These are phyloP conservation scores for Diaperis boleti DNA, from an alignment of 2,888 invertebrate species.

Conservation along the genomic window DNA sequence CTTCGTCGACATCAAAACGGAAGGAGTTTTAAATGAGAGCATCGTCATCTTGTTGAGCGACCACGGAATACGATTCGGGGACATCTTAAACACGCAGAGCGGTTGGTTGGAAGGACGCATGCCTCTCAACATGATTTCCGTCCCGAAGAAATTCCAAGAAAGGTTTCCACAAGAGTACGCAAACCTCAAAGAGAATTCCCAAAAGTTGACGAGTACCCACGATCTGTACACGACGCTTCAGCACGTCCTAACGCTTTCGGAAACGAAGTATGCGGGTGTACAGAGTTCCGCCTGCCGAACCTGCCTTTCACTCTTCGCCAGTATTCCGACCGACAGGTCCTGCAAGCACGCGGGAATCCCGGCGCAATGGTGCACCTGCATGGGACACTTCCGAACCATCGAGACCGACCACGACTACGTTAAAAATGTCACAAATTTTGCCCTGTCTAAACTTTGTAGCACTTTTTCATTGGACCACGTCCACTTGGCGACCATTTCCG, in stretches of 20 bases:
- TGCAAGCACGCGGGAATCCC: constrained; percentile 76
- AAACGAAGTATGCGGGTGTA: constrained; percentile 56
- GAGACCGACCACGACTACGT: background rate
- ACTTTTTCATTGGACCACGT: background rate
- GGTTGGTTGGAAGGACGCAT: constrained; percentile 32
- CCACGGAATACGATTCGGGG: constrained; percentile 23
- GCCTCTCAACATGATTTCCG: constrained; percentile 65
- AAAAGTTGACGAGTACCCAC: constrained; percentile 79
- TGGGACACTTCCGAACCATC: constrained; percentile 1
- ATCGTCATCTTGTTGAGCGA: constrained; percentile 75
- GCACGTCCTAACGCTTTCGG: constrained; percentile 70
- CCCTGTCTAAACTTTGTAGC: background rate
- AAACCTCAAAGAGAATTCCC: constrained; percentile 73
- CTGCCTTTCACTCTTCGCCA: constrained; percentile 74
- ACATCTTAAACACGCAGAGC: background rate
- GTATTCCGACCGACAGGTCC: constrained; percentile 71
- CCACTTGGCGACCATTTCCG: background rate
- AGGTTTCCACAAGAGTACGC: constrained; percentile 70
- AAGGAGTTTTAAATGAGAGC: constrained; percentile 73
- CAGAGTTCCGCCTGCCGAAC: constrained; percentile 71
- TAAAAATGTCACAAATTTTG: background rate
- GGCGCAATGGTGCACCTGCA: constrained; percentile 81
- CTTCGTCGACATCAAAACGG: constrained; percentile 68
- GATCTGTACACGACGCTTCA: constrained; percentile 81
- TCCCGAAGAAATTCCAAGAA: constrained; percentile 74